Percentiles rank a stretch among this genome's conserved stretches.
Conservation (phyloP, 2,113 vertebrate species). For the Piaya cayana region DNA sequence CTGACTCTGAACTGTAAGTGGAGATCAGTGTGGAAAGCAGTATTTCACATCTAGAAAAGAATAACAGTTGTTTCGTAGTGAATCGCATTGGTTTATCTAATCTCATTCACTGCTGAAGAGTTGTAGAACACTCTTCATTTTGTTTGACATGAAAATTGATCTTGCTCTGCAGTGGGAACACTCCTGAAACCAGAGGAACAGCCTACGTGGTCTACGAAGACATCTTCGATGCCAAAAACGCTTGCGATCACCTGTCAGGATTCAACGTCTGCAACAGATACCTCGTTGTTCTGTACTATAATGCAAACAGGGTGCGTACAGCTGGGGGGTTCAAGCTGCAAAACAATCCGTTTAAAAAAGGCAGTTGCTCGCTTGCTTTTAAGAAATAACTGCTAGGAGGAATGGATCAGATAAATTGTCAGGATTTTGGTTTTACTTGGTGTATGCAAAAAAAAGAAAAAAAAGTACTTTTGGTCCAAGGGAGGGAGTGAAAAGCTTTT, state of each 20-base stretch:
- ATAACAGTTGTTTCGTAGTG: not conserved
- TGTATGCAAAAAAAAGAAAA: not conserved
- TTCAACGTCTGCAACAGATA: constrained; percentile 99
- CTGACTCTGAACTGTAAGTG: not conserved
- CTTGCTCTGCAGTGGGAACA: constrained; percentile 86
- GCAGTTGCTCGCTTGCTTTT: not conserved
- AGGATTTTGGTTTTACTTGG: not conserved
- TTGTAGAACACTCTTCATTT: not conserved
- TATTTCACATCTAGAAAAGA: not conserved
- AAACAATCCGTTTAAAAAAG: not conserved
- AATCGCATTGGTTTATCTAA: not conserved
- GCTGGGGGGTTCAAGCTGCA: no score
- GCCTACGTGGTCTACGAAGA: constrained; percentile 99
- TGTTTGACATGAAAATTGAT: not conserved
- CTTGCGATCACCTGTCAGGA: constrained; percentile 97
- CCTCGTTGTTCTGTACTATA: constrained; percentile 97
- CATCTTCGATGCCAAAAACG: constrained; percentile 98
- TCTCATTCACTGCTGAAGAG: not conserved
- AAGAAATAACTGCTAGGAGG: not conserved
- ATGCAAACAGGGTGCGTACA: constrained; percentile 91
- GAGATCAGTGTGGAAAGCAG: not conserved
- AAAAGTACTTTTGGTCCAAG: not conserved
- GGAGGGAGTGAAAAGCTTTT: not conserved
- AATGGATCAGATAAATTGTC: not conserved
- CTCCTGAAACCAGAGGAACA: constrained; percentile 94